A percentile compares a stretch with the other conserved stretches of the same genome.
Conservation (phyloP, 2,797 vertebrate genomes). For the Aeoliscus strigatus region DNA sequence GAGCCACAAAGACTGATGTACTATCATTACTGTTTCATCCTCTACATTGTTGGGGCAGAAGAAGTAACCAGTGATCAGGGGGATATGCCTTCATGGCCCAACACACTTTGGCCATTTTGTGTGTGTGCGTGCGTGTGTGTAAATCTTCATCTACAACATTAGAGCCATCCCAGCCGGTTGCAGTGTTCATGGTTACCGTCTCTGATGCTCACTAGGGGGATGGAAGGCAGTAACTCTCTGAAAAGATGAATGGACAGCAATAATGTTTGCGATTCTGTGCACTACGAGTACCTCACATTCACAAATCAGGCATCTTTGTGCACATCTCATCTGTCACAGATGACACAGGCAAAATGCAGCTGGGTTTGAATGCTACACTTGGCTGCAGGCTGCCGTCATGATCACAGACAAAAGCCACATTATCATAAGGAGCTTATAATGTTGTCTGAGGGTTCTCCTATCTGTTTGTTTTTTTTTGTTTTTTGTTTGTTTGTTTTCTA, state of each 20-base stretch:
- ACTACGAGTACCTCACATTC: slow-evolving; percentile 16
- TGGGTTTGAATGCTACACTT: slow-evolving; percentile 22
- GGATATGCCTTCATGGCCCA: slow-evolving; percentile 23
- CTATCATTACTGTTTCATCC: too few relatives aligned
- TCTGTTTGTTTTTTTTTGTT: neutral
- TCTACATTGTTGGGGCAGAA: too few relatives aligned
- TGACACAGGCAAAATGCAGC: slow-evolving; percentile 21
- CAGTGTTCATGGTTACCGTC: slow-evolving; percentile 14
- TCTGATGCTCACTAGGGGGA: slow-evolving; percentile 32
- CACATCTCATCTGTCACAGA: slow-evolving; percentile 38
- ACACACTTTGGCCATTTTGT: slow-evolving; percentile 34
- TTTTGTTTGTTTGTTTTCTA: neutral
- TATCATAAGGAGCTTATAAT: slow-evolving; percentile 45
- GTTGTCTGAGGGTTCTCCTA: too few relatives aligned
- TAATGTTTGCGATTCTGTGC: slow-evolving; percentile 37
- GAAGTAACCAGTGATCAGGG: too few relatives aligned
- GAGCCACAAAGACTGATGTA: too few relatives aligned
- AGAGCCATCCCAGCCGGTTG: slow-evolving; percentile 18
- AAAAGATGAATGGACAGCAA: slow-evolving; percentile 51
- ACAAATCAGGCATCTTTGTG: slow-evolving; percentile 19
- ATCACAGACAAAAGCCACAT: slow-evolving; percentile 46
- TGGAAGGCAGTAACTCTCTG: slow-evolving; percentile 29
- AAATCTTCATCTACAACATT: slow-evolving; percentile 26
- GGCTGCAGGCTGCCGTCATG: slow-evolving; percentile 45
- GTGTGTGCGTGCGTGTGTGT: slow-evolving; percentile 1